A percentile compares a stretch with the other conserved stretches of the same genome.
Evolutionary conservation across 2,113 vertebrate species (phyloP).

Genomic region (Cavia porcellus): DNA sequence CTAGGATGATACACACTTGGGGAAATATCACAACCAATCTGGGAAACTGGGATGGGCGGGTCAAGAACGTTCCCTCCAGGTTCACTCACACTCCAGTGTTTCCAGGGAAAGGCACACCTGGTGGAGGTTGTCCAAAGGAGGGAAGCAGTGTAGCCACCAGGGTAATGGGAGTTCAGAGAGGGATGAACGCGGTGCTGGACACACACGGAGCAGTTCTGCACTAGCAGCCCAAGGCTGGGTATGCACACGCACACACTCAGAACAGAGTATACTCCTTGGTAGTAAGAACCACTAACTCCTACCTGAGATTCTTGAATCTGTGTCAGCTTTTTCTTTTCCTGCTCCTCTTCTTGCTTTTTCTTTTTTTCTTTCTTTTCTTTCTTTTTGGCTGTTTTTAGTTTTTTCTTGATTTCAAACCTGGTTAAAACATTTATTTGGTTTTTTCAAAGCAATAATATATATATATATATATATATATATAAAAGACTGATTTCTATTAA

Average conservation of each 20-base stretch:
- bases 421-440: slow-evolving; percentile 69
- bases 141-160: neutral
- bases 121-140: slow-evolving; percentile 29
- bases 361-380: slow-evolving; percentile 99
- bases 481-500: slow-evolving; percentile 52
- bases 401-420: slow-evolving; percentile 99
- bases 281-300: slow-evolving; percentile 78
- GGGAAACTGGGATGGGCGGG: neutral
- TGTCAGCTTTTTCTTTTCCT: slow-evolving; percentile 97
- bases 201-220: neutral
- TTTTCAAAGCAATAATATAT: slow-evolving; percentile 62
- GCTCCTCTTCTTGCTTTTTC: slow-evolving; percentile 98
- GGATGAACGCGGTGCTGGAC: neutral
- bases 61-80: neutral
- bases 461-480: neutral
- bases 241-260: neutral
- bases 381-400: slow-evolving; percentile 98
- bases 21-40: slow-evolving; percentile 3
- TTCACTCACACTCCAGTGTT: neutral
- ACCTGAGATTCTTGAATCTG: slow-evolving; percentile 98
- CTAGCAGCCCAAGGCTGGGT: neutral
- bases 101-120: slow-evolving; percentile 18
- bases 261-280: neutral
- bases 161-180: slow-evolving; percentile 26
- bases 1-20: slow-evolving; percentile 44